phyloP scores from a whole-genome alignment of 2,113 vertebrate species.

The Ibidorhyncha struthersii region DNA sequence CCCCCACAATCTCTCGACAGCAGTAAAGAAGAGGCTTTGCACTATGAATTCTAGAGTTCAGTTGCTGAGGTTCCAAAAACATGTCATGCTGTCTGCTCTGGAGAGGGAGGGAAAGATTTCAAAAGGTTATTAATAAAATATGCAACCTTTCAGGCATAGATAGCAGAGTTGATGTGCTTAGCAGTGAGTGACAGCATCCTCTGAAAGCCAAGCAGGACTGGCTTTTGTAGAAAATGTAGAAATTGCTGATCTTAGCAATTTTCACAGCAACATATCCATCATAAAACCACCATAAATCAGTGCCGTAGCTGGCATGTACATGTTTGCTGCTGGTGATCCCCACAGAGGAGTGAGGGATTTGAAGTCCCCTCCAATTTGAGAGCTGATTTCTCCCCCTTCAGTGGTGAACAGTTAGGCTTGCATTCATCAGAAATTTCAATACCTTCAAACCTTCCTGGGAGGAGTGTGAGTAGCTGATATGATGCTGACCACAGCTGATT shows the following conservation, averaged over 20 bases:
- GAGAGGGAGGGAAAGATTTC: neutral
- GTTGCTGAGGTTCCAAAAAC: neutral
- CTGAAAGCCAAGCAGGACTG: neutral
- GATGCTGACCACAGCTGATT: neutral
- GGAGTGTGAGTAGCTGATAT: neutral
- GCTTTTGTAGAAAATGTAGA: neutral
- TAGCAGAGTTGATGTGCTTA: neutral
- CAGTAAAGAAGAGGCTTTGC: neutral
- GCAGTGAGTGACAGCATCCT: neutral
- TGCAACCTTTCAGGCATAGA: neutral
- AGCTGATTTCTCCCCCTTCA: neutral
- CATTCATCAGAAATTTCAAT: neutral
- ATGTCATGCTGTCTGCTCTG: neutral
- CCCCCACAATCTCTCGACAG: neutral
- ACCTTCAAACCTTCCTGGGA: neutral
- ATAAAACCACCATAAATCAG: neutral
- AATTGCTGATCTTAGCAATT: neutral
- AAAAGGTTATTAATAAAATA: neutral
- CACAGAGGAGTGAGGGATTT: neutral
- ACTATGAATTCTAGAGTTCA: neutral
- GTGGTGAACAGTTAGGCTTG: neutral
- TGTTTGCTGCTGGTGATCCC: neutral
- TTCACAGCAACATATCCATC: neutral
- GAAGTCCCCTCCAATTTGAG: neutral
- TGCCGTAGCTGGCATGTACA: accelerated